Percentiles rank a stretch among this genome's conserved stretches.
Conservation (phyloP, 2,113 vertebrate species). For the Mesitornis unicolor region DNA sequence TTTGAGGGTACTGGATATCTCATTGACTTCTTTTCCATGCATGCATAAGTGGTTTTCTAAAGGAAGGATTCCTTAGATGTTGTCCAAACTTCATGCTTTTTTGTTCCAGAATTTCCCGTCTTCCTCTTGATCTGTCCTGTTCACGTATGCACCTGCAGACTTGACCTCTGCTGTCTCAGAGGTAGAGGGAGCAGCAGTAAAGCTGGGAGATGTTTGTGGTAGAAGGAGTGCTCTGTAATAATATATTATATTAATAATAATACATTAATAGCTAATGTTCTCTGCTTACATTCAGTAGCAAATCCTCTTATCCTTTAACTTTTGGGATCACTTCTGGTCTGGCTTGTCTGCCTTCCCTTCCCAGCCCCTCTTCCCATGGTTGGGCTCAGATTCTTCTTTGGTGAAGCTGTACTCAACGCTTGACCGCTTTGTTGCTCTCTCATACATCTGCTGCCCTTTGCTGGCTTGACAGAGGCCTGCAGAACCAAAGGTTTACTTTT, state of each 20-base stretch:
- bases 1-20: not conserved
- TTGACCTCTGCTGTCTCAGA: not conserved
- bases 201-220: not conserved
- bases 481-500: not conserved
- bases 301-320: not conserved
- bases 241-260: no score
- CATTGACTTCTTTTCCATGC: not conserved
- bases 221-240: not conserved
- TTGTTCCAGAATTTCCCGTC: not conserved
- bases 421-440: not conserved
- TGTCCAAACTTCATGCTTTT: not conserved
- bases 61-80: not conserved
- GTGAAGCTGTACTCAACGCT: not conserved
- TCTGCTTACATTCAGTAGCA: not conserved
- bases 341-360: not conserved
- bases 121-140: not conserved
- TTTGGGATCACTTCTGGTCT: not conserved
- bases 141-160: not conserved
- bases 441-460: not conserved
- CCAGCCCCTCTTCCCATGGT: not conserved
- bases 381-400: not conserved
- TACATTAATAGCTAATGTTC: not conserved
- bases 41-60: not conserved
- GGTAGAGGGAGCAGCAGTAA: not conserved
- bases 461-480: not conserved